Base-by-base conservation (phyloP, 2,113 vertebrate species). In the Nanorana parkeri region DNA sequence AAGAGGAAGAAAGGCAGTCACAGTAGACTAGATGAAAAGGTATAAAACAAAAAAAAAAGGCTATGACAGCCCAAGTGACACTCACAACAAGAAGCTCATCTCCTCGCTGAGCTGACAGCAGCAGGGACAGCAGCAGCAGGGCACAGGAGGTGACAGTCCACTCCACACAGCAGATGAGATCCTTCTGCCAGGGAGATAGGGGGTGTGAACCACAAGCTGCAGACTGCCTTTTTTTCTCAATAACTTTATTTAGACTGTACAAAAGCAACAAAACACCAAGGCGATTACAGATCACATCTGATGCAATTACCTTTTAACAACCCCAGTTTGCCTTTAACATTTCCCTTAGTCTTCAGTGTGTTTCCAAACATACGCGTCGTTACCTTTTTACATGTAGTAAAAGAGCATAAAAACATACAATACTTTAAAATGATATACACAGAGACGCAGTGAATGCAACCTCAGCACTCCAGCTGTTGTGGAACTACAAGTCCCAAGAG, bases 41-140 rank as follows among this genome's bases (percentile, higher is more conserved):
- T n/a, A 15, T 47, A 10, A 47, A 47, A 13, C 10, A 10, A 11
- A 47, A 1, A 47, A 13, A 2, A 47, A 15, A 47, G 41, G 41
- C 41, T 2, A 47, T 20, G 78, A 63, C 55, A 73, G 32, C 4
- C 29, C 28, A 26, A 58, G 32, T 56, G 77, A 81, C 47, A 81
- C 80, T 83, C 80, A 83, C 80, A 83, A 83, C 80, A 83, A 83
- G 80, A 83, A 83, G 80, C 80, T 83, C 80, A 83, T 83, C 72
- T 83, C 80, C 80, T 83, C 76, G 80, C 80, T 66, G 65, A 66
- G 68, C 54, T 69, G 69, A 28, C 71, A 75, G 80, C 71, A 68
- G 61, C 61, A 51, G 80, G 47, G 21, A 11, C 1, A 10, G 8
- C 41, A 75, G 69, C 61, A 56, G 58, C 71, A 76, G 72, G 28